phyloP scores from a whole-genome alignment of 1,140 invertebrate genomes.

The Geopemphigus sp. region DNA sequence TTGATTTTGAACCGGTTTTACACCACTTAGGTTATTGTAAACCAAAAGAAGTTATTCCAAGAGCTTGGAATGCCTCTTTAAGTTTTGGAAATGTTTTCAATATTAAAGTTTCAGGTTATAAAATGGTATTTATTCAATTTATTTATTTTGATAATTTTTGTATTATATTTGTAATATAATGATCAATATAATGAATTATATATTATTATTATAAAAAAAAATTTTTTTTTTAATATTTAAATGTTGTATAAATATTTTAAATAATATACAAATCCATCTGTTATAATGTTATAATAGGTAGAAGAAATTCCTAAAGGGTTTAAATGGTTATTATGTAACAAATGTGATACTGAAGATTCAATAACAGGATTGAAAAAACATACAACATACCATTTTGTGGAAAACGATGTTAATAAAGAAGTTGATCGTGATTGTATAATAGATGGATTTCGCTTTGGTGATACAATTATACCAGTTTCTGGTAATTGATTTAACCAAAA shows the following conservation, averaged over 20 bases:
- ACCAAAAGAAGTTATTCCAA: constrained; percentile 5
- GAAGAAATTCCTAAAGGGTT: constrained; percentile 4
- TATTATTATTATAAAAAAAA: no score
- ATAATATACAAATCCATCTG: no score
- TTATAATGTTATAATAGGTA: constrained; percentile 1
- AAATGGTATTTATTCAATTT: constrained; percentile 22
- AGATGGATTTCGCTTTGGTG: constrained; percentile 40
- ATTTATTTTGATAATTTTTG: background rate
- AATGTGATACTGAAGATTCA: constrained; percentile 2
- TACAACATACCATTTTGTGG: background rate
- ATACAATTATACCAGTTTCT: constrained; percentile 36
- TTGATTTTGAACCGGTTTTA: background rate
- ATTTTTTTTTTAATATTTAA: background rate
- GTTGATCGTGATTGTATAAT: constrained; percentile 18
- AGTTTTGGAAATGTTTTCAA: constrained; percentile 21
- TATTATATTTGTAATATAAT: background rate
- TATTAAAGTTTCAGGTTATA: constrained; percentile 27
- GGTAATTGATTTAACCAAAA: background rate
- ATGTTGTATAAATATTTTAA: no score
- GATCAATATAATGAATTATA: no score
- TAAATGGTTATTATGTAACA: constrained; percentile 29
- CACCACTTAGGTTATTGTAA: constrained; percentile 10
- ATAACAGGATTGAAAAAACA: constrained; percentile 6
- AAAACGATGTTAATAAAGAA: constrained; percentile 7
- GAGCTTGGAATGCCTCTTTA: constrained; percentile 18